Evolutionary conservation across 2,113 vertebrate species (phyloP), one percentile per base, ranked within the genome.

Genomic region (Heterocephalus glaber): DNA sequence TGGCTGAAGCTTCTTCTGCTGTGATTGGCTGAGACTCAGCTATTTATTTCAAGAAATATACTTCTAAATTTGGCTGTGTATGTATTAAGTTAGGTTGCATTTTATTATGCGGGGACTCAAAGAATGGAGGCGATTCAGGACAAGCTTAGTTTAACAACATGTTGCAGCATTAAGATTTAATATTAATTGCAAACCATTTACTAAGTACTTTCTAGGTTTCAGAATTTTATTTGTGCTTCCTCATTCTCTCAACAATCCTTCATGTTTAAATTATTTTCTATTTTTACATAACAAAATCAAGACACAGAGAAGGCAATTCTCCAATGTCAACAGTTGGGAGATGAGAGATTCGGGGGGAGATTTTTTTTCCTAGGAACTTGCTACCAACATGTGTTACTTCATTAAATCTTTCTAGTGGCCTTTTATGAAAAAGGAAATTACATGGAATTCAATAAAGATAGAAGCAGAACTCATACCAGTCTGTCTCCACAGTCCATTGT

Each of bases 121-220:
- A 28, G 38, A 63, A 20, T 1, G 7, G 54, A 66, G 22, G 38
- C 12, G 82, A 35, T 11, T 88, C 7, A 68, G 14, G 30, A 80
- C 65, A 56, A 63, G 44, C 47, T 68, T 83, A 66, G 33, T 26
- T 72, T 76, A 76, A 92, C 4, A 60, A 72, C 58, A 76, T 38
- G 22, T 44, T 54, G 47, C 30, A 61, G 24, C 90, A 77, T 68
- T 47, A 20, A 93, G 47, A 66, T 4, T 56, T 70, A 33, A 30
- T 80, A 88, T 56, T 92, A 80, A 65, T 76, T n/a, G 19, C 41
- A 80, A 84, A 60, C 56, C 22, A 83, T 35, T 96, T 82, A 91
- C 66, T 96, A 93, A 79, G 22, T 87, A 24, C 7, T 20, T 86
- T 90, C 8, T 86, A 88, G 58, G 56, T 56, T 11, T 85, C 44